These are phyloP conservation scores for Drosophila dunni DNA, from an alignment of 1,140 invertebrate species.

Conservation along the genomic window DNA sequence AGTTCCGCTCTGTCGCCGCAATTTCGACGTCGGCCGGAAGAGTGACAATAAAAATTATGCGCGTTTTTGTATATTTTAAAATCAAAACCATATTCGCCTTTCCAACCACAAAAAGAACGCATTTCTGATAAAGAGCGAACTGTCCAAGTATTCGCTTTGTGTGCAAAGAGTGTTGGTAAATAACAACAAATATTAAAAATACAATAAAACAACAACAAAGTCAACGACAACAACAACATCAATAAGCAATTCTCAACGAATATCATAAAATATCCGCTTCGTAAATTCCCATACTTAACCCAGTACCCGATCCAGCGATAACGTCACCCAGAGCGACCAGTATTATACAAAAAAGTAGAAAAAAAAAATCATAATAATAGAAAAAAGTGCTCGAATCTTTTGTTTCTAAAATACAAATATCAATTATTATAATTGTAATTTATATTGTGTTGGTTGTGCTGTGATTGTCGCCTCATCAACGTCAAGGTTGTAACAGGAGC, in stretches of 20 bases:
- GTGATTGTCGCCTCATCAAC: conserved; percentile 40
- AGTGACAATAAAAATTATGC: conserved; percentile 66
- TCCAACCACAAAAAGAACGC: conserved; percentile 82
- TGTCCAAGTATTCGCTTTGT: conserved; percentile 38
- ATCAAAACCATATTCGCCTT: conserved; percentile 82
- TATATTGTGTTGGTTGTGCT: conserved; percentile 9
- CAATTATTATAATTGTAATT: conserved; percentile 75
- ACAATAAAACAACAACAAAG: conserved; percentile 47
- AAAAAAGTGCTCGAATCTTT: conserved; percentile 77
- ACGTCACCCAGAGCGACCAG: conserved; percentile 62
- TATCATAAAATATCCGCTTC: conserved; percentile 25
- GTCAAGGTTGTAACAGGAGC: conserved; percentile 67
- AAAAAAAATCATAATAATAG: conserved; percentile 23
- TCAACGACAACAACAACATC: conserved; percentile 51
- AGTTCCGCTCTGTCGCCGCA: conserved; percentile 37
- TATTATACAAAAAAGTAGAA: conserved; percentile 53
- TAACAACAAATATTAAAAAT: conserved; percentile 22
- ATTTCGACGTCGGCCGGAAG: conserved; percentile 30
- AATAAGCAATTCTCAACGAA: conserved; percentile 34
- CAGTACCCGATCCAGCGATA: conserved; percentile 56
- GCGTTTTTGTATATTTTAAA: conserved; percentile 80
- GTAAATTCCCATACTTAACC: conserved; percentile 21
- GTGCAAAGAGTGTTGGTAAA: conserved; percentile 25
- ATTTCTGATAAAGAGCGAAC: conserved; percentile 65
- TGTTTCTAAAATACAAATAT: conserved; percentile 57